These are phyloP conservation scores for Cassiopea andromeda DNA, from an alignment of 30 jellyfish, hydroid and myxozoan species.

Conservation along the genomic window DNA sequence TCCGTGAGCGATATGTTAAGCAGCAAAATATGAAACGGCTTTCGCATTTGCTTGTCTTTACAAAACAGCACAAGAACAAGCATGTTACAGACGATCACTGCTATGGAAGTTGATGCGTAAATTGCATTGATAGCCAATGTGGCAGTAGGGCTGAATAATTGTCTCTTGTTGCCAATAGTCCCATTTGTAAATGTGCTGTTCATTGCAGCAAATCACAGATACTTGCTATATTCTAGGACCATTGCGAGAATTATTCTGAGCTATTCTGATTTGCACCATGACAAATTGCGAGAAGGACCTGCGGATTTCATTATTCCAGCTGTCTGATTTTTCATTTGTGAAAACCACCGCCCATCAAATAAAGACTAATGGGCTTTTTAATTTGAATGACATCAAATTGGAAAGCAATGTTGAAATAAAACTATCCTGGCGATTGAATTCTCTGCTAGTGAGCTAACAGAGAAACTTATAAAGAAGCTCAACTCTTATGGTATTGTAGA, in stretches of 20 bases:
- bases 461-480: too few species aligned
- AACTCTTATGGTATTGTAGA: too few species aligned
- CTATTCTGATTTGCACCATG: too few species aligned
- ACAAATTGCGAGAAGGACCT: not conserved
- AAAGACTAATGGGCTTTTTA: too few species aligned
- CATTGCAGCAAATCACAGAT: too few species aligned
- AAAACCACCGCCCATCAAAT: not conserved
- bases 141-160: not conserved
- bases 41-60: slow-evolving; percentile 1
- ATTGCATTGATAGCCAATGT: not conserved
- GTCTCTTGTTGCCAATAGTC: not conserved
- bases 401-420: too few species aligned
- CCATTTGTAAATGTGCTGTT: not conserved
- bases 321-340: not conserved
- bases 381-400: too few species aligned
- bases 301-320: not conserved
- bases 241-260: too few species aligned
- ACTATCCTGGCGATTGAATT: too few species aligned
- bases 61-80: not conserved
- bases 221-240: too few species aligned
- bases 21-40: not conserved
- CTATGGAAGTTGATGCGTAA: not conserved
- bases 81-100: not conserved
- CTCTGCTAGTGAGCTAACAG: too few species aligned
- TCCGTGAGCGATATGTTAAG: not conserved